These are phyloP conservation scores for Calyptommatus sinebrachiatus DNA, from an alignment of 2,113 vertebrate genomes.

Conservation along the genomic window DNA sequence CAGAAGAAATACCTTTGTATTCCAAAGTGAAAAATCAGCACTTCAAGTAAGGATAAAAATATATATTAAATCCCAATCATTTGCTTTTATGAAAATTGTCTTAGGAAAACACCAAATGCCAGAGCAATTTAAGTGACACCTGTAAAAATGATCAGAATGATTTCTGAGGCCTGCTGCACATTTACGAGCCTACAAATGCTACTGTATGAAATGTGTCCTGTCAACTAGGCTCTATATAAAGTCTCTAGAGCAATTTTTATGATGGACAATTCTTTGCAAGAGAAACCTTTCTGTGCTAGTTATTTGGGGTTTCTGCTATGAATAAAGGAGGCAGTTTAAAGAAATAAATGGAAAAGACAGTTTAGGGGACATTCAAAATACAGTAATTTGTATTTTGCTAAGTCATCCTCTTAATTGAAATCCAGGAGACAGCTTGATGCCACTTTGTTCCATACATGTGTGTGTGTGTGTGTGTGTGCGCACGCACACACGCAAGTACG, in stretches of 20 bases:
- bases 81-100: rapidly evolving
- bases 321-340: conserved; percentile 17
- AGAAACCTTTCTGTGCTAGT: not conserved
- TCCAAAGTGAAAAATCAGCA: no score
- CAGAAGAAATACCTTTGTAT: no score
- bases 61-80: not conserved
- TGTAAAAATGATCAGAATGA: not conserved
- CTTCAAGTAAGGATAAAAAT: no score
- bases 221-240: not conserved
- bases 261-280: not conserved
- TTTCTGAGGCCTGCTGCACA: not conserved
- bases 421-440: conserved; percentile 17
- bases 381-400: conserved; percentile 27
- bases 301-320: not conserved
- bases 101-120: not conserved
- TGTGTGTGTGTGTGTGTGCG: no score
- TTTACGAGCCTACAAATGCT: not conserved
- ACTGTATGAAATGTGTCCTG: not conserved
- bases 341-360: conserved; percentile 3
- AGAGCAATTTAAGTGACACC: not conserved
- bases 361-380: conserved; percentile 4
- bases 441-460: not conserved
- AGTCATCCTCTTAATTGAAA: conserved; percentile 13
- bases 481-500: no score
- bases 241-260: conserved; percentile 20